Percentiles rank a stretch among this genome's conserved stretches.
Conservation (phyloP, 2,113 vertebrate species). For the Sciurus niger region DNA sequence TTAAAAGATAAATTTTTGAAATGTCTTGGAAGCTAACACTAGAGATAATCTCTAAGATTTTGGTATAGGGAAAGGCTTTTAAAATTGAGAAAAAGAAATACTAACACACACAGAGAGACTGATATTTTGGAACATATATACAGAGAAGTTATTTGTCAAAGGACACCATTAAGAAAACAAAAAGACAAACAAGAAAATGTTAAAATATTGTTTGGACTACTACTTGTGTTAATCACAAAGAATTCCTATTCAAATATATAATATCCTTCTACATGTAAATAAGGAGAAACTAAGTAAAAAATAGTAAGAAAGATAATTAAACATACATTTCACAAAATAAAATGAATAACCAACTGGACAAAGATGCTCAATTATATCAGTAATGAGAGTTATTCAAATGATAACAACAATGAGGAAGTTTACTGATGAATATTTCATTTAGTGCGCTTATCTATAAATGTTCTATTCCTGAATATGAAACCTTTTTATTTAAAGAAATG, state of each 20-base stretch:
- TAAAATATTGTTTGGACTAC: not conserved
- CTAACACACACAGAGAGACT: not conserved
- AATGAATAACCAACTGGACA: not conserved
- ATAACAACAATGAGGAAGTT: not conserved
- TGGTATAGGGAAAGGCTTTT: not conserved
- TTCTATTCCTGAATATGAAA: constrained; percentile 32
- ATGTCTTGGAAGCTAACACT: not conserved
- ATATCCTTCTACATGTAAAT: not conserved
- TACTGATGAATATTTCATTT: not conserved
- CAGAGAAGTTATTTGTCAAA: not conserved
- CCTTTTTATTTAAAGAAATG: constrained; percentile 5
- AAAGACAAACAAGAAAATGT: not conserved
- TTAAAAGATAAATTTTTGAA: constrained; percentile 15
- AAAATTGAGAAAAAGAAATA: not conserved
- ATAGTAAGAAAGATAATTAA: not conserved
- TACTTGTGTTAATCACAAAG: not conserved
- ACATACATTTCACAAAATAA: not conserved
- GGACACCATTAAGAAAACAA: not conserved
- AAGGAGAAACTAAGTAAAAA: not conserved
- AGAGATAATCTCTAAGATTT: not conserved
- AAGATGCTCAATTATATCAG: not conserved
- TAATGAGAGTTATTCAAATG: constrained; percentile 39
- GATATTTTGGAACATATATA: not conserved
- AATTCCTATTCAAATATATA: not conserved
- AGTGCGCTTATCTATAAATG: not conserved